phyloP scores from a whole-genome alignment of 2,888 invertebrate genomes.

The Amphimallon solstitiale region DNA sequence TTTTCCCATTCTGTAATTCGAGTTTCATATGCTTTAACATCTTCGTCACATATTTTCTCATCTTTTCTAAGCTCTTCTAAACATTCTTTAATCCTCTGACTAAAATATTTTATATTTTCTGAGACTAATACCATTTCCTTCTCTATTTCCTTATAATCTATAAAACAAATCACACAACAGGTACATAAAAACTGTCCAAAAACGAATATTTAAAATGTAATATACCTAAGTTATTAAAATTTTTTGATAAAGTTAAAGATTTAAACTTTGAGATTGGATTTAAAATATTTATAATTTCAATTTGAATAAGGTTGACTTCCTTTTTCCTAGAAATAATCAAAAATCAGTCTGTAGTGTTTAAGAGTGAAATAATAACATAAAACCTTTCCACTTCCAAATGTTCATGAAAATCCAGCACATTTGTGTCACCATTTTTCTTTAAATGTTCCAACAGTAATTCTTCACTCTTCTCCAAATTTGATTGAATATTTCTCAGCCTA shows the following conservation, averaged over 20 bases:
- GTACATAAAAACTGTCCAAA: not conserved
- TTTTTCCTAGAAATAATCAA: conserved; percentile 38
- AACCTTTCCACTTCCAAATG: conserved; percentile 45
- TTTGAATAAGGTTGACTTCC: conserved; percentile 42
- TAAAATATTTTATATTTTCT: conserved; percentile 52
- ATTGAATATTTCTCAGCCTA: conserved; percentile 52
- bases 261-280: conserved; percentile 46
- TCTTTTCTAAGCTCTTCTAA: conserved; percentile 47
- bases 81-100: conserved; percentile 46
- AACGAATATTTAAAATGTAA: not conserved
- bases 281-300: conserved; percentile 44
- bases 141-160: conserved; percentile 55
- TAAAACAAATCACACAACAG: not conserved
- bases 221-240: conserved; percentile 45
- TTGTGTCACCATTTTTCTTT: conserved; percentile 43
- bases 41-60: conserved; percentile 51
- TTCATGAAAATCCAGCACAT: conserved; percentile 42
- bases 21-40: conserved; percentile 51
- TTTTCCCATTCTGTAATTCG: conserved; percentile 55
- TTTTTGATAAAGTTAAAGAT: conserved; percentile 40
- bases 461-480: conserved; percentile 51
- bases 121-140: conserved; percentile 54
- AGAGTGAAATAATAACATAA: not conserved
- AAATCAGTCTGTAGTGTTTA: not conserved
- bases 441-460: conserved; percentile 47